Conservation (phyloP, 2,888 invertebrate species). For the Vannuccia rotundouncinata region DNA sequence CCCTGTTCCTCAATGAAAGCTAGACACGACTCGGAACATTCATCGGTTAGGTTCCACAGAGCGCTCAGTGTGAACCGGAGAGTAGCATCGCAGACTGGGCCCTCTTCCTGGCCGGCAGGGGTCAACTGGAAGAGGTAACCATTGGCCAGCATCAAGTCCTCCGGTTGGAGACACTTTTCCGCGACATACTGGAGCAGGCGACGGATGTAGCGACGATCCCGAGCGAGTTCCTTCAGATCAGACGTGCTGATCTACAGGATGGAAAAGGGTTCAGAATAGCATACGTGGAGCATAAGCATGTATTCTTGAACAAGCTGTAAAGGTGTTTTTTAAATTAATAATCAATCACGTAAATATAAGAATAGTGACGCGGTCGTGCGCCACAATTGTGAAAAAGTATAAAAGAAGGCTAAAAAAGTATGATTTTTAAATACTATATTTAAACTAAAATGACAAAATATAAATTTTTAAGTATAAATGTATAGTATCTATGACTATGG, state of each 20-base stretch:
- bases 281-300: no score
- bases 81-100: constrained; percentile 62
- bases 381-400: no score
- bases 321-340: no score
- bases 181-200: constrained; percentile 25
- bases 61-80: constrained; percentile 71
- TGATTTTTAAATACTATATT: no score
- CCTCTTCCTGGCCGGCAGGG: neutral
- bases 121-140: neutral
- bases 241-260: constrained; percentile 52
- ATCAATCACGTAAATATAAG: no score
- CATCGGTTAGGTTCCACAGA: constrained; percentile 72
- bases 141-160: neutral
- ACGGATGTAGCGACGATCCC: constrained; percentile 32
- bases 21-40: constrained; percentile 66
- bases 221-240: constrained; percentile 36
- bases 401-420: no score
- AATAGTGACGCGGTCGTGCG: no score
- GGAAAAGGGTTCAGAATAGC: no score
- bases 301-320: no score
- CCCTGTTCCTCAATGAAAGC: constrained; percentile 67
- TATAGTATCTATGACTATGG: no score
- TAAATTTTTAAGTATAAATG: no score
- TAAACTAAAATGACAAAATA: no score
- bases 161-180: constrained; percentile 29